phyloP scores from a whole-genome alignment of 2,888 invertebrate species.

The Phalera bucephala region DNA sequence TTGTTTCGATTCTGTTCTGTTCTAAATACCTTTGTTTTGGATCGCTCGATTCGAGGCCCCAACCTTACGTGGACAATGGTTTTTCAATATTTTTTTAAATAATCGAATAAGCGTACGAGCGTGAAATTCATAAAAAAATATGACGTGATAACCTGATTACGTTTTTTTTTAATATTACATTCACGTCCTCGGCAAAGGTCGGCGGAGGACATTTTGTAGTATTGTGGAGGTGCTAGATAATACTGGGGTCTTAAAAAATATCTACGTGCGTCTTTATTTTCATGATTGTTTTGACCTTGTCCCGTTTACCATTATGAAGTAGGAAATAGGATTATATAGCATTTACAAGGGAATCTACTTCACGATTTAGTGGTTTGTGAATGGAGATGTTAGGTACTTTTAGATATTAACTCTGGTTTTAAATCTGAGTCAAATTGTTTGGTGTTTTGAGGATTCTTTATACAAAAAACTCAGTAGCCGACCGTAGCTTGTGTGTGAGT shows the following conservation, averaged over 20 bases:
- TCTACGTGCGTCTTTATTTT: constrained; percentile 30
- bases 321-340: constrained; percentile 10
- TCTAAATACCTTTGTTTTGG: constrained; percentile 3
- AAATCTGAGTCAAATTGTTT: background rate
- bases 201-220: constrained; percentile 10
- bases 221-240: constrained; percentile 13
- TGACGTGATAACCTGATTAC: constrained; percentile 40
- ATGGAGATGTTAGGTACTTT: too few species aligned
- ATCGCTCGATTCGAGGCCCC: constrained; percentile 15
- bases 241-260: constrained; percentile 23
- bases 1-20: too few species aligned
- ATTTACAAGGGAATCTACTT: too few species aligned
- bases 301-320: constrained; percentile 16
- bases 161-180: constrained; percentile 22
- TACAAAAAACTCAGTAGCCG: too few species aligned
- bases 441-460: too few species aligned
- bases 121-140: constrained; percentile 35
- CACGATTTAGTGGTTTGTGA: too few species aligned
- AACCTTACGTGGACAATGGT: constrained; percentile 21
- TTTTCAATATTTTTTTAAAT: constrained; percentile 27
- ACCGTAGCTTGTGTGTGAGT: too few species aligned
- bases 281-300: constrained; percentile 22
- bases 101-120: constrained; percentile 39
- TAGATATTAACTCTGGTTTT: too few species aligned
- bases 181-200: constrained; percentile 4